phyloP scores from a whole-genome alignment of 2,888 invertebrate species.

The Stenolophus ochropezus region DNA sequence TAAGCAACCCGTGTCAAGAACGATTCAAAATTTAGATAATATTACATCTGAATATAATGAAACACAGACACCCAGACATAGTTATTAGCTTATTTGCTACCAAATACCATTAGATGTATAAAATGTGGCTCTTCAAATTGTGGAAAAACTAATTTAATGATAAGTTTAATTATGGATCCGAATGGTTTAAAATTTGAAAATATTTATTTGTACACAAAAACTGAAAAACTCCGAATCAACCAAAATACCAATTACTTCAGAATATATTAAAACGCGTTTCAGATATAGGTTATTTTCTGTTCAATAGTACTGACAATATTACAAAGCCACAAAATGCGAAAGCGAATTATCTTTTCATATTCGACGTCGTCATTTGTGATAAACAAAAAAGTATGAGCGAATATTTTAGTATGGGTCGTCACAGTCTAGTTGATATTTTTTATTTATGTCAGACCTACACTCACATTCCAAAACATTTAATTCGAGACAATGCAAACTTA shows the following conservation, averaged over 20 bases:
- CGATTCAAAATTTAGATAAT: neutral
- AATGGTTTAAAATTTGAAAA: constrained; percentile 63
- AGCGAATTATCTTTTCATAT: constrained; percentile 68
- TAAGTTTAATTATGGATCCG: neutral
- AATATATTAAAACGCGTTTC: constrained; percentile 61
- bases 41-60: neutral
- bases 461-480: constrained; percentile 67
- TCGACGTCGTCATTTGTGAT: constrained; percentile 68
- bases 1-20: neutral
- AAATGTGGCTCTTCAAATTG: constrained; percentile 17
- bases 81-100: constrained; percentile 44
- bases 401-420: constrained; percentile 67
- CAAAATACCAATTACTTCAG: constrained; percentile 65
- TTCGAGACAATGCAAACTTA: constrained; percentile 67
- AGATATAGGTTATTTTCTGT: constrained; percentile 63
- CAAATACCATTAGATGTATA: neutral
- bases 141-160: constrained; percentile 60
- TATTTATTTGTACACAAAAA: constrained; percentile 57
- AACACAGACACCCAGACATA: constrained; percentile 25
- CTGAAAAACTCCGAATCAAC: constrained; percentile 52
- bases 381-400: constrained; percentile 65
- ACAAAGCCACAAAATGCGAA: constrained; percentile 62
- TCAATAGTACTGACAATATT: constrained; percentile 61
- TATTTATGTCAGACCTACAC: constrained; percentile 68
- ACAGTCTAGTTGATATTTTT: constrained; percentile 66